Percentiles rank a stretch among this genome's conserved stretches.
Conservation (phyloP, 2,113 vertebrate genomes). For the Seriola rivoliana region DNA sequence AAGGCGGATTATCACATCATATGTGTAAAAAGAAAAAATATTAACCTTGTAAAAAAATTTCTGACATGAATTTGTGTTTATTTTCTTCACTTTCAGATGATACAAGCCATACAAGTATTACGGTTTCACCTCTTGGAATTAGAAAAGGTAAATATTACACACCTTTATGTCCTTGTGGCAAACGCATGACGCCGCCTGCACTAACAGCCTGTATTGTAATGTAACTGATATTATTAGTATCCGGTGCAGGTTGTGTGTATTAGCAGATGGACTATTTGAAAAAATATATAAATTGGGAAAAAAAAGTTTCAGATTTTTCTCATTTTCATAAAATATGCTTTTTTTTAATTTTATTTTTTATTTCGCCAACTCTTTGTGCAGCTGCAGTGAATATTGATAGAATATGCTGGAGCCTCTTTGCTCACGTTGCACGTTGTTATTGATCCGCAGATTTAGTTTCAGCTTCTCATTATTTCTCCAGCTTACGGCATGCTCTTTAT, state of each 20-base stretch:
- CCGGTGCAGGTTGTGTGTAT: neutral
- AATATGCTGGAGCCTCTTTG: slow-evolving; percentile 45
- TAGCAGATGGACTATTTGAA: too few species aligned
- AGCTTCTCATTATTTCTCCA: slow-evolving; percentile 69
- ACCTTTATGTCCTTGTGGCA: neutral
- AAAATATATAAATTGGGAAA: neutral
- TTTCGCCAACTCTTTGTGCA: slow-evolving; percentile 55
- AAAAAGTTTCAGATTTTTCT: slow-evolving; percentile 15
- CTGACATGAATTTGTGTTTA: slow-evolving; percentile 23
- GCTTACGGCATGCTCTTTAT: slow-evolving; percentile 68
- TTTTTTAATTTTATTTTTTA: slow-evolving; percentile 21
- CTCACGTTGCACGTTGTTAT: slow-evolving; percentile 67
- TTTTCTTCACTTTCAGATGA: slow-evolving; percentile 89
- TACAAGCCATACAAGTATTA: slow-evolving; percentile 99
- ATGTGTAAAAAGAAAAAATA: neutral
- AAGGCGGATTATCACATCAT: neutral
- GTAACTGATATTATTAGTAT: slow-evolving; percentile 3
- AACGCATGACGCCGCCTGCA: slow-evolving; percentile 18
- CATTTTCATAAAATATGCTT: slow-evolving; percentile 37
- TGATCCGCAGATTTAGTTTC: slow-evolving; percentile 77
- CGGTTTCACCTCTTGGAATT: slow-evolving; percentile 99
- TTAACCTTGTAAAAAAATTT: neutral
- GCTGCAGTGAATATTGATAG: slow-evolving; percentile 54
- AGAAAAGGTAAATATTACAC: slow-evolving; percentile 94
- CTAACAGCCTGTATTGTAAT: slow-evolving; percentile 5